phyloP scores from a whole-genome alignment of 2,797 vertebrate species.

The Hozukius guyotensis region DNA sequence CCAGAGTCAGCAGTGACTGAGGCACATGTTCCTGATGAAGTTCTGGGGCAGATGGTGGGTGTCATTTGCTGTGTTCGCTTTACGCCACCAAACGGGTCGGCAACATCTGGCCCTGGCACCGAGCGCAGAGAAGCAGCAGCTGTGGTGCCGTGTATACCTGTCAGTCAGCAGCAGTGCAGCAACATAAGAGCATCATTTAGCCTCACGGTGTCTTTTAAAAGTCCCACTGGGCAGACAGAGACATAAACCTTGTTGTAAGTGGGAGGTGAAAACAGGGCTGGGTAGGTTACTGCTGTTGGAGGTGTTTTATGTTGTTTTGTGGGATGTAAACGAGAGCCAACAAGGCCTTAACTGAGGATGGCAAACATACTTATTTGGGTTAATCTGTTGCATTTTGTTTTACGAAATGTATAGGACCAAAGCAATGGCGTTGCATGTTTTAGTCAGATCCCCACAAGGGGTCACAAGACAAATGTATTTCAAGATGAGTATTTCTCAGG shows the following conservation, averaged over 20 bases:
- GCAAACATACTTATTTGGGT: not conserved
- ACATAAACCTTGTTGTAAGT: slow-evolving; percentile 41
- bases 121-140: slow-evolving; percentile 67
- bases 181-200: slow-evolving; percentile 75
- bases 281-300: not conserved
- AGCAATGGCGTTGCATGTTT: not conserved
- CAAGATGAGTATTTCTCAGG: not conserved
- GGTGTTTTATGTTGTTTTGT: not conserved
- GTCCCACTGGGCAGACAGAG: slow-evolving; percentile 50
- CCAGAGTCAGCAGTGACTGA: slow-evolving; percentile 13
- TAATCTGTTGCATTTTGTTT: not conserved
- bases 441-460: not conserved
- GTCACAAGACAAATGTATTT: not conserved
- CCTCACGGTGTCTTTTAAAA: slow-evolving; percentile 61
- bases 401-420: not conserved
- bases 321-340: not conserved
- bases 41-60: slow-evolving; percentile 87
- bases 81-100: slow-evolving; percentile 83
- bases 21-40: slow-evolving; percentile 71
- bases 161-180: slow-evolving; percentile 61
- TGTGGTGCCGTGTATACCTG: slow-evolving; percentile 70
- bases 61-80: slow-evolving; percentile 81
- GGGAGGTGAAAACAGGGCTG: slow-evolving; percentile 28
- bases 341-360: not conserved
- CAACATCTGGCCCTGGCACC: slow-evolving; percentile 86